phyloP scores from a whole-genome alignment of 2,113 vertebrate species.

The Brachypodius melanocephalos region DNA sequence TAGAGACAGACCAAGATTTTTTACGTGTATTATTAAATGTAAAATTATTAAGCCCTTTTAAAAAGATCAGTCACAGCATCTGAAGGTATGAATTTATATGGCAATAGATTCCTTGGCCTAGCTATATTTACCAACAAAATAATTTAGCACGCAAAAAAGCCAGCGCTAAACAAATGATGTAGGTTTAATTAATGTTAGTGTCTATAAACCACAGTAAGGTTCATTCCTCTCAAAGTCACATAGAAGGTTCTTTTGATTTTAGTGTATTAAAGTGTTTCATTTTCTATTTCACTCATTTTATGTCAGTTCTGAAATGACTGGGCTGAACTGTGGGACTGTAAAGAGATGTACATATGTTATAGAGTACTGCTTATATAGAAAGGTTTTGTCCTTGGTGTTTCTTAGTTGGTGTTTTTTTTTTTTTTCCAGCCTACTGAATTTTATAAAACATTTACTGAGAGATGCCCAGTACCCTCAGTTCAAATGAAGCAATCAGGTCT shows the following conservation, averaged over 20 bases:
- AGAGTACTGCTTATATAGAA: background rate
- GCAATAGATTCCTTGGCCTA: background rate
- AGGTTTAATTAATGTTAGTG: background rate
- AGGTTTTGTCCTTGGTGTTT: background rate
- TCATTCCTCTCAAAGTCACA: background rate
- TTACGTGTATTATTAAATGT: background rate
- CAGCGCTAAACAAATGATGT: background rate
- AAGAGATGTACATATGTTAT: background rate
- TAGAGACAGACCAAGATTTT: background rate
- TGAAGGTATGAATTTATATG: background rate
- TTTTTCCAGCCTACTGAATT: background rate
- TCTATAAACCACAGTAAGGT: background rate
- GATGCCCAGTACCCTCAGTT: background rate
- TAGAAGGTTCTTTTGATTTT: background rate
- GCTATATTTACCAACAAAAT: background rate
- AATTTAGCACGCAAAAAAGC: background rate
- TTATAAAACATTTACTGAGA: slow-evolving; percentile 2
- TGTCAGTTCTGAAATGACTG: background rate
- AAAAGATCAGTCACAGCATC: background rate
- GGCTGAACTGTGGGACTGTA: background rate
- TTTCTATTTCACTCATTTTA: background rate
- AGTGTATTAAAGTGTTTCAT: background rate
- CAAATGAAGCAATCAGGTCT: slow-evolving; percentile 15
- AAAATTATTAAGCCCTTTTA: background rate
- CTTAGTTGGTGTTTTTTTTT: background rate